Percentiles rank a stretch among this genome's conserved stretches.
Conservation (phyloP, 1,140 invertebrate genomes). For the Andricus grossulariae region DNA sequence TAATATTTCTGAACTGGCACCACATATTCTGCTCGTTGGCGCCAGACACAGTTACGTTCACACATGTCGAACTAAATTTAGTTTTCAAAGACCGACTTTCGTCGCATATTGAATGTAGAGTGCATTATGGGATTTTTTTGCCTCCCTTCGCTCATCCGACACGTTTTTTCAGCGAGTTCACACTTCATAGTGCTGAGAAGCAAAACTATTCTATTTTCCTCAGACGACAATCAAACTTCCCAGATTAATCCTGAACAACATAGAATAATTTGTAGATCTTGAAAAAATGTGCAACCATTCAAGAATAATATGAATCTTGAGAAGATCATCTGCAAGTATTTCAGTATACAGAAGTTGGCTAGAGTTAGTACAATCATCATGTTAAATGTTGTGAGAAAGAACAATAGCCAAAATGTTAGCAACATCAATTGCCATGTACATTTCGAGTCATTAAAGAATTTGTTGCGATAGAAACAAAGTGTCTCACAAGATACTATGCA, state of each 20-base stretch:
- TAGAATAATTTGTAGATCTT: too few relatives aligned
- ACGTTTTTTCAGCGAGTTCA: slow-evolving; percentile 7
- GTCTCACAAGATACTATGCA: too few relatives aligned
- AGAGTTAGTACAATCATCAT: too few relatives aligned
- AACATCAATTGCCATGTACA: too few relatives aligned
- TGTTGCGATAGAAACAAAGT: too few relatives aligned
- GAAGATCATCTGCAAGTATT: too few relatives aligned
- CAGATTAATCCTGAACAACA: not conserved
- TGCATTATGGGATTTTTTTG: slow-evolving; percentile 21
- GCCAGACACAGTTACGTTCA: slow-evolving; percentile 64
- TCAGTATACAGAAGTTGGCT: too few relatives aligned
- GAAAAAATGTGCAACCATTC: too few relatives aligned
- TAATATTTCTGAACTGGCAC: slow-evolving; percentile 68
- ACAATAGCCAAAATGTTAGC: too few relatives aligned
- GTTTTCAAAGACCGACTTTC: slow-evolving; percentile 37
- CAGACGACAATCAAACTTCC: not conserved
- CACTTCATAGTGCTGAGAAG: slow-evolving; percentile 1
- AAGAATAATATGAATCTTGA: too few relatives aligned
- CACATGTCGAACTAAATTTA: slow-evolving; percentile 68
- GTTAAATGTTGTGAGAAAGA: too few relatives aligned
- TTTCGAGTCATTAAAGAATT: too few relatives aligned
- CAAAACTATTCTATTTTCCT: not conserved
- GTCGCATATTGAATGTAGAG: not conserved
- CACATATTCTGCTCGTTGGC: slow-evolving; percentile 63
- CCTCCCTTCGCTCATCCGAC: slow-evolving; percentile 1